Conservation (phyloP, 1,140 invertebrate species). For the Andricus grossulariae region DNA sequence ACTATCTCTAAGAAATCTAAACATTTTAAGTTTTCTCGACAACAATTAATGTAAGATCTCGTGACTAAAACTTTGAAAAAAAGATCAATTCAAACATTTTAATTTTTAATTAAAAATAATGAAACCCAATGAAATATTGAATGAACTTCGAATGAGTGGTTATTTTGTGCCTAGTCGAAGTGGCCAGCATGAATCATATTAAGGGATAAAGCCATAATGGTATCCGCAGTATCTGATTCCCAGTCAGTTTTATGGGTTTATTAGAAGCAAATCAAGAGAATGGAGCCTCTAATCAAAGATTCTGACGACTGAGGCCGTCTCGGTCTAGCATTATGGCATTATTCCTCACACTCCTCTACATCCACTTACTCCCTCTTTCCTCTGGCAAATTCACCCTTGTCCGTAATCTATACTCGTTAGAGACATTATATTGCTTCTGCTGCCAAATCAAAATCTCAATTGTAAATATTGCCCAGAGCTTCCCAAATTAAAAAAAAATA, state of each 20-base stretch:
- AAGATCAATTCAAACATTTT: too few relatives aligned
- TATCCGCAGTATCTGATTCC: conserved; percentile 48
- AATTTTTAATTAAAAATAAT: too few relatives aligned
- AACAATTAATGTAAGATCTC: too few relatives aligned
- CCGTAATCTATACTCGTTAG: conserved; percentile 67
- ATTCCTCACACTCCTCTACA: conserved; percentile 42
- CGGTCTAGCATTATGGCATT: conserved; percentile 70
- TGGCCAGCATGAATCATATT: conserved; percentile 6
- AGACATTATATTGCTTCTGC: conserved; percentile 65
- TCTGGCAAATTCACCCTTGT: conserved; percentile 55
- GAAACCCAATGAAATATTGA: too few relatives aligned
- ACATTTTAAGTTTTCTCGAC: too few relatives aligned
- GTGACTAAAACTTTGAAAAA: too few relatives aligned
- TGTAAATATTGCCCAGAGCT: conserved; percentile 57
- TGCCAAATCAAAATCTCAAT: conserved; percentile 67
- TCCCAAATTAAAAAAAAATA: not conserved
- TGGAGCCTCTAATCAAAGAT: conserved; percentile 74
- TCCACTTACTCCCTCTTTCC: conserved; percentile 50
- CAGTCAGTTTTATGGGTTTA: conserved; percentile 69
- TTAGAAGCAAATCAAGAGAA: conserved; percentile 73
- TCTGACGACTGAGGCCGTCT: conserved; percentile 67
- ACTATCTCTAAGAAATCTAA: too few relatives aligned
- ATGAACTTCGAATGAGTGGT: not conserved
- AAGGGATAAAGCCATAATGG: not conserved
- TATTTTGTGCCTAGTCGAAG: not conserved